Evolutionary conservation across 2,797 vertebrate genomes (phyloP), one percentile per base, ranked within the genome.

Genomic region (Falco biarmicus): DNA sequence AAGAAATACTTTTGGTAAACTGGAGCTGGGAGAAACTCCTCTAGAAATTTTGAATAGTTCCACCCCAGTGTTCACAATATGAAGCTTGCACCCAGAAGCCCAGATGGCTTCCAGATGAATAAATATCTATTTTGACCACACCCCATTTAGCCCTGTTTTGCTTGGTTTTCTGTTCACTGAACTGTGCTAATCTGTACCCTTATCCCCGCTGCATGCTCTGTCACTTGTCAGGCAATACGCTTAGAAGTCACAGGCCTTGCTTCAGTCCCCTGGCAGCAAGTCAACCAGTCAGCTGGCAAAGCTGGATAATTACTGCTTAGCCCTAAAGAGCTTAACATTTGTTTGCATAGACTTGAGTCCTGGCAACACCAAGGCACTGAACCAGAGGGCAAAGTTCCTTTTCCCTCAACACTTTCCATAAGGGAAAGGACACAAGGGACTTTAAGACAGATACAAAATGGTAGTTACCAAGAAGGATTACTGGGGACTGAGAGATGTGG

Each of bases 251-350:
- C 66, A 56, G 81, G 73, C 63, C 93, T 88, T 88, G 76, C 69
- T 87, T 66, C 65, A 63, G 87, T 82, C 61, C 51, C 82, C 95
- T 91, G 96, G 96, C 95, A 97, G 93, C 93, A 94, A 95, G 91
- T 95, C 94, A 96, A 26, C 90, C 90, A 91, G 90, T 76, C 94
- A 94, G 87, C 85, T 91, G 87, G 94, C 94, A 93, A 96, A 96
- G 93, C 96, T 90, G 93, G 94, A 95, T 93, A 96, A 95, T 94
- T 88, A 88, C 91, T 76, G 59, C 91, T 95, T 91, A 94, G 73
- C 54, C 74, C 88, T 93, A 94, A 95, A 88, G 80, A 95, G 91
- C 85, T 95, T 95, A 95, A 90, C 60, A 13, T 77, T 65, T 90
- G 59, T 96, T 95, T 94, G 83, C 83, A 90, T 20, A 53, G 82